phyloP scores from a whole-genome alignment of 2,888 invertebrate species.

The Chesias legatella region DNA sequence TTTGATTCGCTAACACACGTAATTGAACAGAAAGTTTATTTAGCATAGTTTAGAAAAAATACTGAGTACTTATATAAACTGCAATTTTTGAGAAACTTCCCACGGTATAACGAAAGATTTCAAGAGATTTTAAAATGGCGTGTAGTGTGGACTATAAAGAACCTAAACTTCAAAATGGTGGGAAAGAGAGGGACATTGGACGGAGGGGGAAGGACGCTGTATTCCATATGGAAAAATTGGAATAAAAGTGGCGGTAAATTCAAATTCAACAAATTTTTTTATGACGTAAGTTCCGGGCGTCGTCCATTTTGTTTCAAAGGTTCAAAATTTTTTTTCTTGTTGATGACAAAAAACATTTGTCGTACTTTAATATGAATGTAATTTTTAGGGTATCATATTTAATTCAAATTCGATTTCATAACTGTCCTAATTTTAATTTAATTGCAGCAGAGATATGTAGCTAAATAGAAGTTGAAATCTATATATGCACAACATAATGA shows the following conservation, averaged over 20 bases:
- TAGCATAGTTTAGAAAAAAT: neutral
- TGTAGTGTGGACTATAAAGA: constrained; percentile 41
- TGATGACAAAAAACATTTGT: neutral
- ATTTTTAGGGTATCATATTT: no score
- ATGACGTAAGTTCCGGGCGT: constrained; percentile 14
- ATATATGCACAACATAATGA: no score
- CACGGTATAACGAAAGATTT: neutral
- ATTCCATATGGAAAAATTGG: constrained; percentile 49
- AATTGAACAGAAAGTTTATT: neutral
- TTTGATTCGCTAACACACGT: neutral
- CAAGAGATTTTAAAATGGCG: constrained; percentile 26
- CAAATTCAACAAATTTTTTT: constrained; percentile 27
- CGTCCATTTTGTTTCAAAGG: constrained; percentile 20
- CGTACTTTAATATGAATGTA: neutral
- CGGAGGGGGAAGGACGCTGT: constrained; percentile 69
- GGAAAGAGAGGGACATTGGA: constrained; percentile 54
- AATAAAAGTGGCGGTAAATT: constrained; percentile 49
- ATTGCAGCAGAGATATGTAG: no score
- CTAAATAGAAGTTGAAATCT: no score
- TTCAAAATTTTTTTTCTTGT: constrained; percentile 13
- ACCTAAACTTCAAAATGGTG: constrained; percentile 59
- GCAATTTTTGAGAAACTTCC: neutral
- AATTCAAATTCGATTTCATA: no score
- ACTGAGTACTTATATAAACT: neutral
- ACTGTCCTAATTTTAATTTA: no score